A percentile compares a stretch with the other conserved stretches of the same genome.
phyloP scores from a whole-genome alignment of 23 tunicate genomes.

The Styela clava region DNA sequence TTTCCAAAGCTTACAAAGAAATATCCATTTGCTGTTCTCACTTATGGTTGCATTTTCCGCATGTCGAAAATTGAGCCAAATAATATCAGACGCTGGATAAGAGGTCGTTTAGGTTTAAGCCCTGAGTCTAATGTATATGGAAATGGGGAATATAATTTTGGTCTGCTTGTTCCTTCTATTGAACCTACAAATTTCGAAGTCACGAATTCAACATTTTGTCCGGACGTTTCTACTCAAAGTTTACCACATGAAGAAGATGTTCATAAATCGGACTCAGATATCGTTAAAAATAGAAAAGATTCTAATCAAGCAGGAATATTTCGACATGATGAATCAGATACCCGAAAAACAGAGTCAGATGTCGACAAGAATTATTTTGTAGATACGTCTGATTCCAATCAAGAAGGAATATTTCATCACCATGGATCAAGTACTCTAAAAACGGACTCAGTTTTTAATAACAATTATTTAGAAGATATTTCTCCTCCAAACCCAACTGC shows the following conservation, averaged over 20 bases:
- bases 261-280: neutral
- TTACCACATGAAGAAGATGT: neutral
- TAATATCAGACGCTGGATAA: conserved; percentile 22
- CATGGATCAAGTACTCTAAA: too few species aligned
- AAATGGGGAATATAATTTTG: conserved; percentile 32
- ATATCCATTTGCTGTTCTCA: conserved; percentile 41
- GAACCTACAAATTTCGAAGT: neutral
- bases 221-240: neutral
- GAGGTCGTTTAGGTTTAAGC: conserved; percentile 18
- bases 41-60: conserved; percentile 37
- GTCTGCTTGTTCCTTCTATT: conserved; percentile 9
- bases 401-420: too few species aligned
- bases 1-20: conserved; percentile 34
- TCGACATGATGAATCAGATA: neutral
- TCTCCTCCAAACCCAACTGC: too few species aligned
- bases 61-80: conserved; percentile 23
- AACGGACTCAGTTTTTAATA: too few species aligned
- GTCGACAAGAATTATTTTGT: neutral
- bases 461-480: too few species aligned
- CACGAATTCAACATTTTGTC: conserved; percentile 10
- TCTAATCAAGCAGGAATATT: too few species aligned
- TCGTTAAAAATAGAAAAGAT: too few species aligned
- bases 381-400: neutral
- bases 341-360: neutral
- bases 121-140: conserved; percentile 41